phyloP scores from a whole-genome alignment of 2,888 invertebrate species.

The Drosophila buzzatii region DNA sequence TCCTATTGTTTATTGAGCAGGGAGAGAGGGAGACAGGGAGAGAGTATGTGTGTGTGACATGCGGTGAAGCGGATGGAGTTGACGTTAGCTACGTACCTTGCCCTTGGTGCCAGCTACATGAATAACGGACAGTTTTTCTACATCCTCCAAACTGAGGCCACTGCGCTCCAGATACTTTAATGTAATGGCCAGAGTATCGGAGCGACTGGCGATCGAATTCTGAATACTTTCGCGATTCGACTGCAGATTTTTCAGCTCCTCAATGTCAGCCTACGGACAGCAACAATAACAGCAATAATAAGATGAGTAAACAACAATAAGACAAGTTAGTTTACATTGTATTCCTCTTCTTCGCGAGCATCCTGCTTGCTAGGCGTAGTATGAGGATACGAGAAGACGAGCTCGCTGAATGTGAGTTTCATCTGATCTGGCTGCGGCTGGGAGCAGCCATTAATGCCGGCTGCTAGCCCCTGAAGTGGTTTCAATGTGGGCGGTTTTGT shows the following conservation, averaged over 20 bases:
- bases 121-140: constrained; percentile 92
- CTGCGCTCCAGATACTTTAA: constrained; percentile 88
- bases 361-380: not conserved
- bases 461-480: not conserved
- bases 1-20: constrained; percentile 1
- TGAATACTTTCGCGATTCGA: constrained; percentile 89
- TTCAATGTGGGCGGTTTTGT: constrained; percentile 8
- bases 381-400: constrained; percentile 44
- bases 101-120: constrained; percentile 99
- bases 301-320: not conserved
- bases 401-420: constrained; percentile 42
- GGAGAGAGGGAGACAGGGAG: not conserved
- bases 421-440: constrained; percentile 2
- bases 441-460: not conserved
- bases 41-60: not conserved
- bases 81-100: constrained; percentile 87
- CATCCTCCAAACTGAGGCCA: constrained; percentile 88
- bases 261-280: constrained; percentile 88
- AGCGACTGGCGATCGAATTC: constrained; percentile 75
- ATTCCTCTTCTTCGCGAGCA: constrained; percentile 39
- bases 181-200: constrained; percentile 86
- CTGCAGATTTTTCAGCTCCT: constrained; percentile 89
- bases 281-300: not conserved
- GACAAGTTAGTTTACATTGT: constrained; percentile 50
- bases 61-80: not conserved